A percentile compares a stretch with the other conserved stretches of the same genome.
Conservation (phyloP, 1,140 invertebrate species). For the Galendromus occidentalis region DNA sequence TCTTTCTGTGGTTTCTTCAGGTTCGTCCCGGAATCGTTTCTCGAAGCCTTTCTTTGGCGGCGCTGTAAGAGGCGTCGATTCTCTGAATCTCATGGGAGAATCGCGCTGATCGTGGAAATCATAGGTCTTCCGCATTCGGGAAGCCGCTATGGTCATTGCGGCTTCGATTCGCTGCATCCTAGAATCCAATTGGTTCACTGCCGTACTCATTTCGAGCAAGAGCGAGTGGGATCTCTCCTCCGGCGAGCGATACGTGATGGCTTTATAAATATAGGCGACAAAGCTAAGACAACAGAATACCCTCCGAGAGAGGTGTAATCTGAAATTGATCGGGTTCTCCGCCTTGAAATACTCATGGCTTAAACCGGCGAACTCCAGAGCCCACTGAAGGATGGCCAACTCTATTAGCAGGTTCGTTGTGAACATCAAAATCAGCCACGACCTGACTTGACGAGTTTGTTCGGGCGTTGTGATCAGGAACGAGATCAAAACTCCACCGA, state of each 20-base stretch:
- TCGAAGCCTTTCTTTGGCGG: neutral
- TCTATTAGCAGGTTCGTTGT: neutral
- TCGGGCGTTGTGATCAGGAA: neutral
- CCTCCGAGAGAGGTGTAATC: neutral
- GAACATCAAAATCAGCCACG: neutral
- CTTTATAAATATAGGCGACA: slow-evolving; percentile 2
- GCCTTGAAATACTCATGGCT: slow-evolving; percentile 3
- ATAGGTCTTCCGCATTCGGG: neutral
- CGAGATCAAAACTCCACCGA: neutral
- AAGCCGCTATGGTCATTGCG: neutral
- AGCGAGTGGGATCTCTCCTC: neutral
- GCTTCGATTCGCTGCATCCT: slow-evolving; percentile 2
- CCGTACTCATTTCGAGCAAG: neutral
- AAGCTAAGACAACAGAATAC: slow-evolving; percentile 6
- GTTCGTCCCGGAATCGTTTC: no score
- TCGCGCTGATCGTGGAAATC: neutral
- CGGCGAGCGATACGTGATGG: neutral
- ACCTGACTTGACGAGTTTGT: neutral
- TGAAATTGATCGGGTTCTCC: neutral
- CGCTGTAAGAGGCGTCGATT: neutral
- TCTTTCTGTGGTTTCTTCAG: no score
- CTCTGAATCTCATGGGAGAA: neutral
- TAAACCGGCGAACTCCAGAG: neutral
- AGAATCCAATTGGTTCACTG: neutral
- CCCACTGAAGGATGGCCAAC: slow-evolving; percentile 1